Conservation (phyloP, 64 coral and sea anemone genomes). For the Porites australiensis region DNA sequence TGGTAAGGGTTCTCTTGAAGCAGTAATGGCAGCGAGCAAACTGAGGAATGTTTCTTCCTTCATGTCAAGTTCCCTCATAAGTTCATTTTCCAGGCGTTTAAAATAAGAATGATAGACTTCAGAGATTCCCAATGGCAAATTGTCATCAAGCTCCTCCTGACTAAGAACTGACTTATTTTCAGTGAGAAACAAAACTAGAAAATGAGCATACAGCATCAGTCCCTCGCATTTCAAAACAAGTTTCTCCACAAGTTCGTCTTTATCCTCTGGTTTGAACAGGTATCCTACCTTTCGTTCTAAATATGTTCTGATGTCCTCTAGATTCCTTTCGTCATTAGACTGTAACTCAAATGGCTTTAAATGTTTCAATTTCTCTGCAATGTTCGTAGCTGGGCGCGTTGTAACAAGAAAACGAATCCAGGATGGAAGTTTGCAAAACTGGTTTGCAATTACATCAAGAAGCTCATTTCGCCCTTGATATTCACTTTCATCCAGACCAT, state of each 20-base stretch:
- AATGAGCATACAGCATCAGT: constrained; percentile 3
- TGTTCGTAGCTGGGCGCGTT: constrained; percentile 42
- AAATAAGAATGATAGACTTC: constrained; percentile 56
- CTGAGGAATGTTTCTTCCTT: constrained; percentile 4
- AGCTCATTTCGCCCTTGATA: constrained; percentile 15
- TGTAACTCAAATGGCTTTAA: not conserved
- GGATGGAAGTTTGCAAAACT: constrained; percentile 33
- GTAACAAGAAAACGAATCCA: constrained; percentile 43
- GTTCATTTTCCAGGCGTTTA: not conserved
- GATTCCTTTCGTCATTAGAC: not conserved
- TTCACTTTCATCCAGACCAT: constrained; percentile 56
- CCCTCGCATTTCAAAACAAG: not conserved
- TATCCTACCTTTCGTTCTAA: not conserved
- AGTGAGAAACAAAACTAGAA: not conserved
- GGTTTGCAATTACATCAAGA: constrained; percentile 3
- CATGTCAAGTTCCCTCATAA: not conserved
- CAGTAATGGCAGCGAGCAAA: constrained; percentile 38
- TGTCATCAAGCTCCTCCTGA: not conserved
- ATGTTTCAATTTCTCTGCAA: not conserved
- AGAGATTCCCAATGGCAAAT: not conserved
- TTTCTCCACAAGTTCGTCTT: not conserved
- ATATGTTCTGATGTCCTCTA: not conserved
- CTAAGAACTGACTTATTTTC: constrained; percentile 1
- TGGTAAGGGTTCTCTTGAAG: constrained; percentile 29
- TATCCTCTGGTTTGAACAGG: not conserved